Conservation (phyloP, 2,888 invertebrate species). For the Scaptomyza tumidula region DNA sequence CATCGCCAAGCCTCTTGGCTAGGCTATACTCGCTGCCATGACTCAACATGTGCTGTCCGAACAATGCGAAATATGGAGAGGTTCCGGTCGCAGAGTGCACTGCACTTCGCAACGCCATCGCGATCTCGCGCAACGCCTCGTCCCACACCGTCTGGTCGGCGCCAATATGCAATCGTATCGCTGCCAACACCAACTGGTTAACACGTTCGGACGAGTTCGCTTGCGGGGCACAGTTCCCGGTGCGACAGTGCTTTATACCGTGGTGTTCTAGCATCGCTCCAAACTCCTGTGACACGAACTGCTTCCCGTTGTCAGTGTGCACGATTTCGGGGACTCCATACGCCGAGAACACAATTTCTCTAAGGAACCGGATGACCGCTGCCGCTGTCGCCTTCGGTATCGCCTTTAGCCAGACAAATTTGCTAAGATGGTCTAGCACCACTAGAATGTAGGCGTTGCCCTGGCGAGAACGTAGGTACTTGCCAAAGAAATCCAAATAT, state of each 20-base stretch:
- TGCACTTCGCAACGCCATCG: not conserved
- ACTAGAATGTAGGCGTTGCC: not conserved
- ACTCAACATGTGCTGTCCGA: slow-evolving; percentile 10
- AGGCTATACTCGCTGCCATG: no score
- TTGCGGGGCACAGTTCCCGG: not conserved
- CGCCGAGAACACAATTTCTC: not conserved
- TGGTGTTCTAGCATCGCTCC: no score
- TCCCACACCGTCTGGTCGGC: slow-evolving; percentile 3
- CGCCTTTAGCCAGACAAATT: not conserved
- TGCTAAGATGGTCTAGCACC: not conserved
- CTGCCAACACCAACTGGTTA: not conserved
- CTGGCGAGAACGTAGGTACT: not conserved
- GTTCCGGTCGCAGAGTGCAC: not conserved
- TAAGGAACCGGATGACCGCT: not conserved
- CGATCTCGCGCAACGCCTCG: not conserved
- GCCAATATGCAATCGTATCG: not conserved
- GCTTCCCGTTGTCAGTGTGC: no score
- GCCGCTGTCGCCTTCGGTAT: slow-evolving; percentile 1
- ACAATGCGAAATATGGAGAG: slow-evolving; percentile 7
- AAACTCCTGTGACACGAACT: no score
- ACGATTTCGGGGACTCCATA: not conserved
- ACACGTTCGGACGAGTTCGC: slow-evolving; percentile 1
- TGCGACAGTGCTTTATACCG: not conserved
- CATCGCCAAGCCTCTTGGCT: no score
- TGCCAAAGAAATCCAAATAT: not conserved